phyloP scores from a whole-genome alignment of 1,140 invertebrate species.

The Drosophila athabasca region DNA sequence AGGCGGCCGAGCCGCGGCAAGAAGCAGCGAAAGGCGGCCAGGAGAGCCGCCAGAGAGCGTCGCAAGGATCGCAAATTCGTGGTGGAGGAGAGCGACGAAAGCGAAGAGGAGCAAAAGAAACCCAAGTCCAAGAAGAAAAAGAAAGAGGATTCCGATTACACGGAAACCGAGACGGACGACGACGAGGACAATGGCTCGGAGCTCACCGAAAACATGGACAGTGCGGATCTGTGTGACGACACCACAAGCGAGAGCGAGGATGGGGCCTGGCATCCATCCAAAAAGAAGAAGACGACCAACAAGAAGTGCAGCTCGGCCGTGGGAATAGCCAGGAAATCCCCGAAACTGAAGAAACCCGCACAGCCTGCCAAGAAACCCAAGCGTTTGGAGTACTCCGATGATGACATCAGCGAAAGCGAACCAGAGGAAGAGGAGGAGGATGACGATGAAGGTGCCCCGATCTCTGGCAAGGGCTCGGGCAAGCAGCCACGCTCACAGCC shows the following conservation, averaged over 20 bases:
- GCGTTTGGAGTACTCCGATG: constrained; percentile 73
- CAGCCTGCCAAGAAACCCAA: constrained; percentile 59
- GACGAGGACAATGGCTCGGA: constrained; percentile 85
- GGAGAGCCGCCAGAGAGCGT: constrained; percentile 69
- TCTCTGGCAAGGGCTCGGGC: constrained; percentile 74
- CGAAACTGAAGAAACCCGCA: constrained; percentile 65
- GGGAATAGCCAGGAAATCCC: constrained; percentile 63
- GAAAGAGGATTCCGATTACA: constrained; percentile 79
- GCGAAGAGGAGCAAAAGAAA: constrained; percentile 62
- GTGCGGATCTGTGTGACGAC: constrained; percentile 85
- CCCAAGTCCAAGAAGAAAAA: constrained; percentile 73
- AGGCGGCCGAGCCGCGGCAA: constrained; percentile 63
- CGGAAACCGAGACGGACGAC: constrained; percentile 85
- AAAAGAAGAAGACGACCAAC: constrained; percentile 60
- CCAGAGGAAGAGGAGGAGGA: constrained; percentile 75
- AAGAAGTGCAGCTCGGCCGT: constrained; percentile 45
- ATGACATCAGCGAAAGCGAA: constrained; percentile 79
- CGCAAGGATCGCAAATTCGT: constrained; percentile 79
- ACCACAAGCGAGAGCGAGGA: constrained; percentile 77
- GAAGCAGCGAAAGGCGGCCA: constrained; percentile 65
- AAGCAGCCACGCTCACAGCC: constrained; percentile 77
- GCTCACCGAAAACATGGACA: constrained; percentile 86
- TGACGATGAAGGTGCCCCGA: constrained; percentile 52
- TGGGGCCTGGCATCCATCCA: constrained; percentile 73
- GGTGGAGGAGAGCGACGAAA: constrained; percentile 78